Evolutionary conservation across 2,797 vertebrate genomes (phyloP).

Genomic region (Chaetodon trifasciatus): DNA sequence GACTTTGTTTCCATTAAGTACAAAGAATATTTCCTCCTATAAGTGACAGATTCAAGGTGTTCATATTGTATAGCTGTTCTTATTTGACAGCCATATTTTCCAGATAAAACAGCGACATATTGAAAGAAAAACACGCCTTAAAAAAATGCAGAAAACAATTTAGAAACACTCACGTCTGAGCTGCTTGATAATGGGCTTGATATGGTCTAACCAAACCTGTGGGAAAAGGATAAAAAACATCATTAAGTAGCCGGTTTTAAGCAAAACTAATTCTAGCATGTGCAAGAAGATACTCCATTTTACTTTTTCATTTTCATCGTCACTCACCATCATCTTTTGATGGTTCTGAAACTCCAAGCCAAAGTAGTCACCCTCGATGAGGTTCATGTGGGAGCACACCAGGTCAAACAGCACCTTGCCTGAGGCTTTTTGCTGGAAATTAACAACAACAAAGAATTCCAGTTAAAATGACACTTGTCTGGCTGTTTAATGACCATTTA

Average conservation of each 20-base stretch:
- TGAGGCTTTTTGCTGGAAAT: conserved; percentile 91
- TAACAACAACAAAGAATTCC: neutral
- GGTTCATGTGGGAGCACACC: conserved; percentile 95
- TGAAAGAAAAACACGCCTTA: conserved; percentile 5
- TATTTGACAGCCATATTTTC: neutral
- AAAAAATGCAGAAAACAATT: neutral
- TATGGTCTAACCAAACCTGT: conserved; percentile 97
- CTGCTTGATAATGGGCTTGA: conserved; percentile 97
- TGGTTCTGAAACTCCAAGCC: conserved; percentile 97
- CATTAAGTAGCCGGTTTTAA: neutral
- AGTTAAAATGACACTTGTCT: conserved; percentile 30
- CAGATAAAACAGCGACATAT: neutral
- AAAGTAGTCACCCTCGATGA: conserved; percentile 98
- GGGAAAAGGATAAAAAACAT: neutral
- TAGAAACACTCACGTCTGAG: conserved; percentile 93
- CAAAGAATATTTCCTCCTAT: neutral
- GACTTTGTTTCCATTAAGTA: neutral
- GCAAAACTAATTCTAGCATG: neutral
- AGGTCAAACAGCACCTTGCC: conserved; percentile 95
- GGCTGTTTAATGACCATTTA: neutral
- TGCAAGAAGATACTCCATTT: neutral
- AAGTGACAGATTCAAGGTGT: neutral
- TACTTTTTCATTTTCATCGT: neutral
- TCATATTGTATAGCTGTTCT: neutral
- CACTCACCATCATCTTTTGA: conserved; percentile 94